A percentile compares a stretch with the other conserved stretches of the same genome.
Conservation (phyloP, 2,113 vertebrate species). For the Lasiurus borealis region DNA sequence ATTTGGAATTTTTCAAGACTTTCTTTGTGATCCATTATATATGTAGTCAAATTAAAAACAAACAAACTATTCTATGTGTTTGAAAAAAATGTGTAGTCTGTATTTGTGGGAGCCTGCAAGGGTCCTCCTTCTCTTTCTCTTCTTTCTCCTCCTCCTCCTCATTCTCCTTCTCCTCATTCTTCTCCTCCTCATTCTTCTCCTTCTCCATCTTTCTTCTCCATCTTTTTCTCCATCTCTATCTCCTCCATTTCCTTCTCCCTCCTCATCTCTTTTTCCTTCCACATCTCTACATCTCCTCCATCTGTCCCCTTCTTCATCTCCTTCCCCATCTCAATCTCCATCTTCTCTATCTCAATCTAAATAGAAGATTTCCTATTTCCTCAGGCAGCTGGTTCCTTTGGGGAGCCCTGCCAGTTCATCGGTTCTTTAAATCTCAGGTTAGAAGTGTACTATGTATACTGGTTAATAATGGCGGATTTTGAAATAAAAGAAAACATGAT, state of each 20-base stretch:
- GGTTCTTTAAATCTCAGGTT: not conserved
- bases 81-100: not conserved
- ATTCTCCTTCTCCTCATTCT: accelerated
- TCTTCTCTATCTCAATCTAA: not conserved
- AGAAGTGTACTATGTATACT: not conserved
- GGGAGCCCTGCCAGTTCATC: not conserved
- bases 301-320: accelerated
- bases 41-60: not conserved
- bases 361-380: not conserved
- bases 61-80: not conserved
- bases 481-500: too few species aligned
- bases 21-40: constrained; percentile 8
- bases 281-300: too few species aligned
- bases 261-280: too few species aligned
- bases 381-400: not conserved
- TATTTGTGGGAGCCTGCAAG: not conserved
- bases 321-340: not conserved
- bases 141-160: accelerated
- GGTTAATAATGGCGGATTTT: too few species aligned
- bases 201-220: not conserved
- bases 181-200: too few species aligned
- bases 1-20: constrained; percentile 37
- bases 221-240: not conserved
- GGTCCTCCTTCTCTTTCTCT: accelerated
- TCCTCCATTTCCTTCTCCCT: not conserved